Evolutionary conservation across 1,140 invertebrate species (phyloP).

Genomic region (Leptoteleia sp.): DNA sequence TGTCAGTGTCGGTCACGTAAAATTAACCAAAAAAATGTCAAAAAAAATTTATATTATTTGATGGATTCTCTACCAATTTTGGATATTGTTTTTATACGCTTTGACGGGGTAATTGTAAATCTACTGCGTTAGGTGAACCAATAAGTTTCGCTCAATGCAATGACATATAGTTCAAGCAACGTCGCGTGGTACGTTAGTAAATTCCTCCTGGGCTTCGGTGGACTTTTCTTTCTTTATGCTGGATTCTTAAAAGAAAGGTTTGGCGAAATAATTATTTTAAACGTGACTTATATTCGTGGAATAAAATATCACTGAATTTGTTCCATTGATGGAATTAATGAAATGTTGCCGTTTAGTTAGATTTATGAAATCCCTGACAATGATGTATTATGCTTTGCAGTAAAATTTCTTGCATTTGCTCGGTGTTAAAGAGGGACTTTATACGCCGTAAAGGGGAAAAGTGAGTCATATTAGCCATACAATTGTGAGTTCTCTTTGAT

Average conservation of each 20-base stretch:
- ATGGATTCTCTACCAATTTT: constrained; percentile 19
- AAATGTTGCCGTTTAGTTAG: neutral
- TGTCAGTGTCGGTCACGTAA: neutral
- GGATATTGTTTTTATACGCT: constrained; percentile 14
- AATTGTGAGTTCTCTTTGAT: constrained; percentile 42
- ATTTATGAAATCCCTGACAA: constrained; percentile 24
- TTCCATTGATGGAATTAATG: neutral
- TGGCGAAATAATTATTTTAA: neutral
- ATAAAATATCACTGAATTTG: neutral
- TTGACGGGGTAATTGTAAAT: neutral
- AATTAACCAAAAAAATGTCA: constrained; percentile 34
- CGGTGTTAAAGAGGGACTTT: constrained; percentile 43
- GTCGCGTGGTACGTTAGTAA: constrained; percentile 51
- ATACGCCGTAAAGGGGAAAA: constrained; percentile 48
- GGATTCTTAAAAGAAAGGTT: constrained; percentile 49
- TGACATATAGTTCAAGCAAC: constrained; percentile 37
- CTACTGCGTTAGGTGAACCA: neutral
- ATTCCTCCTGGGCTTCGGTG: constrained; percentile 46
- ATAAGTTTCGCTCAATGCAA: constrained; percentile 27
- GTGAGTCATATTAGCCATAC: constrained; percentile 59
- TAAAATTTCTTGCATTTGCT: constrained; percentile 41
- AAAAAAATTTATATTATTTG: neutral
- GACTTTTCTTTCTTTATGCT: constrained; percentile 35
- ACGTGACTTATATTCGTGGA: neutral
- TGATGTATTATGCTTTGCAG: constrained; percentile 36